Evolutionary conservation across 2,888 invertebrate species (phyloP).

Genomic region (Amblyjoppa fuscipennis): DNA sequence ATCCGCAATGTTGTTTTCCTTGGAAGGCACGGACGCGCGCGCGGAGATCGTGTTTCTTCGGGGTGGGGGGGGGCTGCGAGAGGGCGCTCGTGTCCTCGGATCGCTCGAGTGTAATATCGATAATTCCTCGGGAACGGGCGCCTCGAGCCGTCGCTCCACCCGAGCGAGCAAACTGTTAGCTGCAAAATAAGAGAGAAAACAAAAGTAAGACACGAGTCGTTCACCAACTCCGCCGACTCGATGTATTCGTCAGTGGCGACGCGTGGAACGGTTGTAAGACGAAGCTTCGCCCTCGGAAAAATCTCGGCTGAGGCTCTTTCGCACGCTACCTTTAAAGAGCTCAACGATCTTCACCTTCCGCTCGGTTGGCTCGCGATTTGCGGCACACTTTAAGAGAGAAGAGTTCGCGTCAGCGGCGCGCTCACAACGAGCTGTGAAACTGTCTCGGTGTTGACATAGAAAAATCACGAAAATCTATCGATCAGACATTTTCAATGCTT

Average conservation of each 20-base stretch:
- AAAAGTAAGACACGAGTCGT: neutral
- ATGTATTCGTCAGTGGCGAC: conserved; percentile 37
- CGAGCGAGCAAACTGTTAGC: neutral
- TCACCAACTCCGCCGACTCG: conserved; percentile 8
- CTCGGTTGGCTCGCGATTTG: conserved; percentile 59
- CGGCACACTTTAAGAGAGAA: conserved; percentile 56
- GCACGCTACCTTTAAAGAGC: conserved; percentile 75
- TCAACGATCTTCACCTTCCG: conserved; percentile 75
- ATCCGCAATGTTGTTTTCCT: conserved; percentile 76
- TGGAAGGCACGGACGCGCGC: conserved; percentile 67
- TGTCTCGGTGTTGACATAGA: conserved; percentile 9
- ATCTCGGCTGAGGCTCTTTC: conserved; percentile 67
- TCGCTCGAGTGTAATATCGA: conserved; percentile 36
- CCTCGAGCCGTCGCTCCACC: neutral
- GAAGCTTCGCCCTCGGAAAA: conserved; percentile 57
- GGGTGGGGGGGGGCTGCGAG: neutral
- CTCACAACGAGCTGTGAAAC: neutral
- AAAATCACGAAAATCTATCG: neutral
- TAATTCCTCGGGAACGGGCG: neutral
- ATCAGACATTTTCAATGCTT: neutral
- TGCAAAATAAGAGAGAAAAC: neutral
- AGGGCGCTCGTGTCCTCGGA: conserved; percentile 36
- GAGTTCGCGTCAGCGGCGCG: conserved; percentile 43
- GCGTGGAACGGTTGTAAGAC: conserved; percentile 47
- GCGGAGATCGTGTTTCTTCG: conserved; percentile 69